Evolutionary conservation across 2,888 invertebrate genomes (phyloP), one percentile per base, ranked within the genome.

Genomic region (Agonopterix subpropinquella): DNA sequence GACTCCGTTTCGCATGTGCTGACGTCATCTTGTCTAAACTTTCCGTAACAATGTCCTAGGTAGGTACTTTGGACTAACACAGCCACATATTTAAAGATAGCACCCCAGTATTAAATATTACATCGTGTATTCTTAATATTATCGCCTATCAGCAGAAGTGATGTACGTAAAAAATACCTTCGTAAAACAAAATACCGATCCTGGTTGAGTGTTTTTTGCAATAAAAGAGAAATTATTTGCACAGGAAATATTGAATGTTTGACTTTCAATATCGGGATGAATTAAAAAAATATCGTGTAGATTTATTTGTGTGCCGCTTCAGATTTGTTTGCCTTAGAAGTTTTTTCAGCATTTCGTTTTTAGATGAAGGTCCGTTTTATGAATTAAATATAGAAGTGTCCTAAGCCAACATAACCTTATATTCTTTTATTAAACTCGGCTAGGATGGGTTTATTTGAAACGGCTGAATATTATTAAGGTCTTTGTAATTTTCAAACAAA

Each of bases 131-230:
- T 49, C 48, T 52, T 53, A 52, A 51, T 48, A 44, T 49, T 49
- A 44, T 45, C 43, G 35, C 37, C 49, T 49, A 52, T 50, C 39
- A 18, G 45, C 41, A 18, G 44, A 44, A 53, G 48, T 49, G 51
- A 51, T 53, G 52, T 53, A 56, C 53, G 51, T 54, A 54, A 52
- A 58, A 13, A 58, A 57, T 54, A 56, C 52, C 50, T 49, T 53
- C 53, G 54, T 51, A 51, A 59, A 56, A 53, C 50, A 53, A 54
- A 54, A 63, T 59, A 62, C 58, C 57, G 51, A 57, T 53, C 55
- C 44, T 43, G 53, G 45, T 52, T 55, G 59, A 65, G 61, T 64
- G 58, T 58, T 62, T 60, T 58, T 53, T 51, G 61, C 55, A 54
- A 60, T 63, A 65, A 64, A 58, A 59, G 55, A 56, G 48, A 49